These are phyloP conservation scores for Ptiloglossa arizonensis DNA, from an alignment of 1,140 invertebrate species.

Conservation along the genomic window DNA sequence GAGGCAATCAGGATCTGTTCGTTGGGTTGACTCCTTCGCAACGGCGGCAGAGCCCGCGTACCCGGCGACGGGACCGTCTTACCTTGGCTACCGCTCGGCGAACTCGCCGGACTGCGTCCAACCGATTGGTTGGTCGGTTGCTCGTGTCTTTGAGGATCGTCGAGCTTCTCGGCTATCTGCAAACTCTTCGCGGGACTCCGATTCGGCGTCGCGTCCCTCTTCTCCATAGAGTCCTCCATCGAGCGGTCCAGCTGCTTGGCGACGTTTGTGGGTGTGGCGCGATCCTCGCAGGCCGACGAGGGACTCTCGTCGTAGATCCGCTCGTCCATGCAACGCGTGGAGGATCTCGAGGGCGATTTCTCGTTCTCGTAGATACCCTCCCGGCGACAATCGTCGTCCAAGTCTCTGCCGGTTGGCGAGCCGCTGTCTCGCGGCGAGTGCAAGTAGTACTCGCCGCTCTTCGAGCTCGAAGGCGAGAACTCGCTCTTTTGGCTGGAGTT, in stretches of 20 bases:
- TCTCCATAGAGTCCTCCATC: conserved; percentile 6
- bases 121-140: not conserved
- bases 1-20: conserved; percentile 79
- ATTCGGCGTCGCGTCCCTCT: not conserved
- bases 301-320: conserved; percentile 73
- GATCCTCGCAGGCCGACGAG: conserved; percentile 1
- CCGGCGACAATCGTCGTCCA: conserved; percentile 20
- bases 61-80: not conserved
- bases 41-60: not conserved
- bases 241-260: not conserved
- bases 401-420: conserved; percentile 53
- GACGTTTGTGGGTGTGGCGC: not conserved
- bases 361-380: conserved; percentile 59
- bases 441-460: conserved; percentile 78
- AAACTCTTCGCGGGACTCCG: not conserved
- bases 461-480: conserved; percentile 77
- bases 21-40: conserved; percentile 70
- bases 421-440: conserved; percentile 73
- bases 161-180: not conserved
- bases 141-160: not conserved
- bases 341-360: conserved; percentile 19
- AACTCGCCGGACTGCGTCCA: not conserved
- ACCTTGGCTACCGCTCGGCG: not conserved
- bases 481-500: conserved; percentile 79
- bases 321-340: conserved; percentile 53